These are phyloP conservation scores for Schizothorax lantsangensis DNA, from an alignment of 2,797 vertebrate genomes.

Conservation along the genomic window DNA sequence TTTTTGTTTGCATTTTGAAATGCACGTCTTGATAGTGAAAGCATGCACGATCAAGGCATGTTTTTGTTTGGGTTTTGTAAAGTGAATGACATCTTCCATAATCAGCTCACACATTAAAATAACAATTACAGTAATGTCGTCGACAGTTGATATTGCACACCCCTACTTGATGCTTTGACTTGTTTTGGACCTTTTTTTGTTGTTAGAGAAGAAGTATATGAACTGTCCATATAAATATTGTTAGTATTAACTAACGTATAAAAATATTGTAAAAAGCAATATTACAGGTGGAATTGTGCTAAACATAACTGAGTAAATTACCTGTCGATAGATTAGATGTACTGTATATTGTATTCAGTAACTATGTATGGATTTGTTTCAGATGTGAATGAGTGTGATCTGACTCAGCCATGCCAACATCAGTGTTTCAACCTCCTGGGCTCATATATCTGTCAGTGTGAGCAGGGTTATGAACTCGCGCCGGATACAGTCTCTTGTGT, in stretches of 20 bases:
- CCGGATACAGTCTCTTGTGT: constrained; percentile 89
- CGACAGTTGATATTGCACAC: background rate
- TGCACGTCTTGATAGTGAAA: background rate
- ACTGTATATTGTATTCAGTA: background rate
- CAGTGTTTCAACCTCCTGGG: constrained; percentile 95
- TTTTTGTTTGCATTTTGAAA: background rate
- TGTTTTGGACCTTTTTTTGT: background rate
- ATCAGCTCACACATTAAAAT: background rate
- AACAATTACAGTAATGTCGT: background rate
- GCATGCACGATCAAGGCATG: background rate
- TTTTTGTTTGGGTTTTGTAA: background rate
- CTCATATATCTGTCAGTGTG: constrained; percentile 95
- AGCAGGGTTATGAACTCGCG: constrained; percentile 91
- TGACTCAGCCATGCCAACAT: constrained; percentile 90
- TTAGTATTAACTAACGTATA: background rate
- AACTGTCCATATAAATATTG: background rate
- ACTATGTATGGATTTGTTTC: constrained; percentile 64
- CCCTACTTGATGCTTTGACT: background rate
- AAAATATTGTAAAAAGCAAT: background rate
- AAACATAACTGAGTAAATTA: background rate
- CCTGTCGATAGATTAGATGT: background rate
- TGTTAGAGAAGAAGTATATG: background rate
- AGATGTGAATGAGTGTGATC: constrained; percentile 95
- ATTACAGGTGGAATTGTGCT: background rate
- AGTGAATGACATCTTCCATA: background rate